Conservation (phyloP, 2,797 vertebrate species). For the Pipistrellus pygmaeus region DNA sequence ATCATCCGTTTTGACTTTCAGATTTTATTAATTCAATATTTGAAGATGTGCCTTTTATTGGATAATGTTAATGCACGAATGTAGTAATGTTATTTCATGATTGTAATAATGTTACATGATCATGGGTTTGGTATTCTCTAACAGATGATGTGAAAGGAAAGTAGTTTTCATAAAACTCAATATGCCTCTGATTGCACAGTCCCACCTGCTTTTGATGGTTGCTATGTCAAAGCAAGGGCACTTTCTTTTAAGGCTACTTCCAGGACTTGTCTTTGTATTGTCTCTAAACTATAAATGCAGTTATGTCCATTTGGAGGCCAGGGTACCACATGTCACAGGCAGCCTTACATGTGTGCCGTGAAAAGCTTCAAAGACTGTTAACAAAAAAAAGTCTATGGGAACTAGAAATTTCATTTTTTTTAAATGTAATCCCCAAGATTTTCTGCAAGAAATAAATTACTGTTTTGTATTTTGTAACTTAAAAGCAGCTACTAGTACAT, state of each 20-base stretch:
- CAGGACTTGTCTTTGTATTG: constrained; percentile 87
- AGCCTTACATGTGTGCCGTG: constrained; percentile 86
- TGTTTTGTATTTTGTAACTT: constrained; percentile 87
- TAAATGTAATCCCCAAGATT: constrained; percentile 87
- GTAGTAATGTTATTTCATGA: constrained; percentile 82
- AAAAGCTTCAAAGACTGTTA: constrained; percentile 83
- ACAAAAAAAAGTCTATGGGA: constrained; percentile 83
- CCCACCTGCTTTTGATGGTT: constrained; percentile 82
- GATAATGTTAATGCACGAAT: constrained; percentile 86
- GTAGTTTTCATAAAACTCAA: constrained; percentile 83
- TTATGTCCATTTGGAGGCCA: constrained; percentile 84
- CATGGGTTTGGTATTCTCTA: constrained; percentile 82
- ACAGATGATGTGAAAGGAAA: constrained; percentile 82
- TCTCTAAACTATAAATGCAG: constrained; percentile 84
- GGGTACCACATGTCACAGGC: constrained; percentile 86
- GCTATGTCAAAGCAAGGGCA: constrained; percentile 85
- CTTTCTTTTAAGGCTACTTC: constrained; percentile 87
- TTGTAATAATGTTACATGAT: constrained; percentile 78
- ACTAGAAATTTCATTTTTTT: constrained; percentile 87
- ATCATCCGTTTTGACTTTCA: constrained; percentile 81
- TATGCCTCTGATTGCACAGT: constrained; percentile 88
- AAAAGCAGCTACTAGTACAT: constrained; percentile 86
- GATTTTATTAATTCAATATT: constrained; percentile 83
- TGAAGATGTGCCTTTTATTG: constrained; percentile 90
- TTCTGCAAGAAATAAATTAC: constrained; percentile 85